Conservation (phyloP, 1,140 invertebrate genomes). For the Drosophila willistoni region DNA sequence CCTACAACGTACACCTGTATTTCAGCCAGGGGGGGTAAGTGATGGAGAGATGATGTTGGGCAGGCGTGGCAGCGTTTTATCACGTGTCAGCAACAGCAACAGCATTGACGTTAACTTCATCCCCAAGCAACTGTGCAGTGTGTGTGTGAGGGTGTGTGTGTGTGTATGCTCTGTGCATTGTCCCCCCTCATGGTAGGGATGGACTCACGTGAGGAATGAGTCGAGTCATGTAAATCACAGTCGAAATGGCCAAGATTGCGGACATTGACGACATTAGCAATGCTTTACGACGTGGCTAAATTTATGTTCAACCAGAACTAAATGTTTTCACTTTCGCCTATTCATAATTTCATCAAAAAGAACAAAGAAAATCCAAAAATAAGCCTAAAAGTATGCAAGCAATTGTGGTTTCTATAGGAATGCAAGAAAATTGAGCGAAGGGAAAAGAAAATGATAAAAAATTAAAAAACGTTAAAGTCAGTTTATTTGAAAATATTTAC, state of each 20-base stretch:
- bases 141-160: conserved; percentile 12
- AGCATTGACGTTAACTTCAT: conserved; percentile 69
- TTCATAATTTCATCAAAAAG: too few species aligned
- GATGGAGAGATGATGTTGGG: conserved; percentile 16
- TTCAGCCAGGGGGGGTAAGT: conserved; percentile 13
- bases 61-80: conserved; percentile 72
- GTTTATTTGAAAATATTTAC: too few species aligned
- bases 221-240: conserved; percentile 59
- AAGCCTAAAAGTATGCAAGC: too few species aligned
- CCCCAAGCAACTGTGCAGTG: conserved; percentile 3
- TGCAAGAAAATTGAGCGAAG: too few species aligned
- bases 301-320: too few species aligned
- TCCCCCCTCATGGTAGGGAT: conserved; percentile 32
- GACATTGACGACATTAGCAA: conserved; percentile 44
- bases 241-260: conserved; percentile 49
- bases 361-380: too few species aligned
- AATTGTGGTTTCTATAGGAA: too few species aligned
- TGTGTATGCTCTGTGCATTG: too few species aligned
- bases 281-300: conserved; percentile 12
- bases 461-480: too few species aligned
- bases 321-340: conserved; percentile 15
- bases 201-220: conserved; percentile 58
- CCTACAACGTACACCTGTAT: conserved; percentile 58
- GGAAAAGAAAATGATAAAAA: too few species aligned
- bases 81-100: conserved; percentile 78